phyloP scores from a whole-genome alignment of 2,797 vertebrate genomes.

The Lates japonicus region DNA sequence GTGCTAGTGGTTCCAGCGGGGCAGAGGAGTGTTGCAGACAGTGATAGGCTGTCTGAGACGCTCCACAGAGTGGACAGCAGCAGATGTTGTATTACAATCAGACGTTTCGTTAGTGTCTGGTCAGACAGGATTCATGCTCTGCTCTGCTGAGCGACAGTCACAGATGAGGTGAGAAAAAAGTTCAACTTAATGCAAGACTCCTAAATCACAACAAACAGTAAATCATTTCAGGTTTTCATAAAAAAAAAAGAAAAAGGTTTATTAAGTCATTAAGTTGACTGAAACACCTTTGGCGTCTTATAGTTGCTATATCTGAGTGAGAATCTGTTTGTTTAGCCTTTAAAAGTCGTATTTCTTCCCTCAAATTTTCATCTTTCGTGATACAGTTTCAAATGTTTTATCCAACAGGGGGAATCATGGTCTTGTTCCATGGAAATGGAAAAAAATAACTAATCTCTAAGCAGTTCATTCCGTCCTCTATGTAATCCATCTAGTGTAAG shows the following conservation, averaged over 20 bases:
- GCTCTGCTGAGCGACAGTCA: slow-evolving; percentile 5
- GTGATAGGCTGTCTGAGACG: slow-evolving; percentile 25
- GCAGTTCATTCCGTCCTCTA: slow-evolving; percentile 15
- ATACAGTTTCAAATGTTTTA: slow-evolving; percentile 2
- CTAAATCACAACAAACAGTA: not conserved
- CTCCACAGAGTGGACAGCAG: slow-evolving; percentile 24
- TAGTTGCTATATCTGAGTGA: not conserved
- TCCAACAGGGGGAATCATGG: not conserved
- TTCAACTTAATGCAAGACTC: not conserved
- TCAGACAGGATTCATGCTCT: slow-evolving; percentile 33
- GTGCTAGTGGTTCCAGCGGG: not conserved
- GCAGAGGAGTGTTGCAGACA: slow-evolving; percentile 13
- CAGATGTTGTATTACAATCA: slow-evolving; percentile 23
- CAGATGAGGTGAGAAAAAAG: slow-evolving; percentile 10
- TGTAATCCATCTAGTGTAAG: slow-evolving; percentile 37
- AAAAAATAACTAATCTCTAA: slow-evolving; percentile 26
- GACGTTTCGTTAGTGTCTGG: slow-evolving; percentile 28
- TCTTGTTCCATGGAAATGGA: slow-evolving; percentile 17
- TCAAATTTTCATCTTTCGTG: not conserved
- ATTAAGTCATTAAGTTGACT: not conserved
- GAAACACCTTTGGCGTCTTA: not conserved
- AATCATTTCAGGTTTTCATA: not conserved
- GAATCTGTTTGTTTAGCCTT: slow-evolving; percentile 2
- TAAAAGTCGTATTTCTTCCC: not conserved
- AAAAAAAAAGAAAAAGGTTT: not conserved